Conservation (phyloP, 92 coral and sea anemone species). For the Ricordea florida region DNA sequence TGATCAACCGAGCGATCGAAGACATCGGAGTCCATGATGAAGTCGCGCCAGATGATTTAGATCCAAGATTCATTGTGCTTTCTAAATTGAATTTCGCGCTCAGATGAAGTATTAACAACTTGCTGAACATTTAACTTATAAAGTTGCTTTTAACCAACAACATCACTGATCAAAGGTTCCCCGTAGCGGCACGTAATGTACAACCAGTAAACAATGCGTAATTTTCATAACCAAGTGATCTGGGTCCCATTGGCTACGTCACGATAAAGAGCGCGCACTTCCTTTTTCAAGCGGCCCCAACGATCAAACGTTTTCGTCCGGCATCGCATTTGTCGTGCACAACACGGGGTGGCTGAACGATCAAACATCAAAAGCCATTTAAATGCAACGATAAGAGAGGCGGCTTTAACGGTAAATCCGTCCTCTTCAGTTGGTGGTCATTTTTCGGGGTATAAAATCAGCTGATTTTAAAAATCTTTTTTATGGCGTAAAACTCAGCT, state of each 20-base stretch:
- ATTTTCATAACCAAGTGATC: not conserved
- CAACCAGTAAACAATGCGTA: not conserved
- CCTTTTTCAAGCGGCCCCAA: not conserved
- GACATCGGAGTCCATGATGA: conserved; percentile 30
- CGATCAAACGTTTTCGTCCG: not conserved
- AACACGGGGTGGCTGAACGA: not conserved
- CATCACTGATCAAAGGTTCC: not conserved
- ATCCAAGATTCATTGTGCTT: conserved; percentile 23
- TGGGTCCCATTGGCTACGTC: not conserved
- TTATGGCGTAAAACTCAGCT: too few relatives aligned
- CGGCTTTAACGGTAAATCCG: too few relatives aligned
- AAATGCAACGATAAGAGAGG: too few relatives aligned
- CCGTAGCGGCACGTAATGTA: not conserved
- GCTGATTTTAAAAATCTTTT: too few relatives aligned
- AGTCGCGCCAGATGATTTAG: conserved; percentile 11
- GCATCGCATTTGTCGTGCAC: not conserved
- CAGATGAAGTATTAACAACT: conserved; percentile 12
- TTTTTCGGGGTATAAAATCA: too few relatives aligned
- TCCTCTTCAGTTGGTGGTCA: too few relatives aligned
- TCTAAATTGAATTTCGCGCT: conserved; percentile 29
- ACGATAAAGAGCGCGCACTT: too few relatives aligned
- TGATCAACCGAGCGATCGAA: conserved; percentile 2
- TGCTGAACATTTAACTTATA: conserved; percentile 25
- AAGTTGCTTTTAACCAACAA: not conserved
- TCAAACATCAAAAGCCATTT: too few relatives aligned